Base-by-base conservation (phyloP, 2,888 invertebrate species). In the Xestia xanthographa region DNA sequence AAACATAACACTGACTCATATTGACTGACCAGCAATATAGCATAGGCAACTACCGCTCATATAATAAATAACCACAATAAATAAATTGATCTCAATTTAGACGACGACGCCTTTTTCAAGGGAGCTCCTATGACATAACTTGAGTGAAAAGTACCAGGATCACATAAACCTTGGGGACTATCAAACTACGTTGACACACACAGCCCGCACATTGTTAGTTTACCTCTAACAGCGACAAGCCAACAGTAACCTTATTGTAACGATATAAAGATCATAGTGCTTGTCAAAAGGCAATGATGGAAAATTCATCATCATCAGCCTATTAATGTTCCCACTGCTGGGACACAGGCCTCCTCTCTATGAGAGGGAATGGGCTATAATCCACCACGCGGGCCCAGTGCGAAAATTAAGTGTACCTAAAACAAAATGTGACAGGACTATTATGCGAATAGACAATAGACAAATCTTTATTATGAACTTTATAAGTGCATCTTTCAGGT, bases 121-220 rank as follows among this genome's bases (percentile, higher is more conserved):
- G 29, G 12, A 29, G 29, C 26, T 41, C 22, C 5, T 50, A 53
- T 65, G 71, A 65, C 34, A 53, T 66, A 66, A 66, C 22, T 26
- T 14, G 26, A 17, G 38, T 29, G 6, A 50, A 45, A 65, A 72
- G 12, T 56, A 75, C 72, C 11, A 72, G 43, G 63, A 17, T 5
- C 22, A 8, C 26, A 72, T 20, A 72, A 63, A 26, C 22, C 2
- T 26, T 2, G 48, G n/a, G 9, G 50, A 38, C 12, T 45, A 45
- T 38, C 26, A 72, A 60, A 41, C 26, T 29, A 56, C 5, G 14
- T 58, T 45, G 20, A 38, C 38, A 20, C n/a, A 38, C 22, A 29
- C 5, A 60, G 20, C 20, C 11, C 2, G 45, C 26, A 29, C 17
- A 45, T 26, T 56, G 53, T 26, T 56, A 14, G 12, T 26, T 56